phyloP scores from a whole-genome alignment of 2,888 invertebrate genomes.

The Morpho deidamia region DNA sequence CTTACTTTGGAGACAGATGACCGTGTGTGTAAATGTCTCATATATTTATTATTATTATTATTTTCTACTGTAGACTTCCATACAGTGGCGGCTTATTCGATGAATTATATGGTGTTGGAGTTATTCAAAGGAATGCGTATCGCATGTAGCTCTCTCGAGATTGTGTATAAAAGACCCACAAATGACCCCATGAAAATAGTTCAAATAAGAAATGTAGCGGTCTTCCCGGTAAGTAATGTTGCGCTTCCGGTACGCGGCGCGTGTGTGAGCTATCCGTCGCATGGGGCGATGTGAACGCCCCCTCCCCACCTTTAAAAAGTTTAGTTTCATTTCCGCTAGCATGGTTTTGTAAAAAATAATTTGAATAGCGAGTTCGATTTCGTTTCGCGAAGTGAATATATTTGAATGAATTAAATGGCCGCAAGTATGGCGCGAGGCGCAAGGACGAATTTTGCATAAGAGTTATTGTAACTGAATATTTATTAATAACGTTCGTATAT shows the following conservation, averaged over 20 bases:
- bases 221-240: background rate
- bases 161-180: no score
- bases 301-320: constrained; percentile 32
- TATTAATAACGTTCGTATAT: constrained; percentile 19
- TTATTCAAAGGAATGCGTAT: no score
- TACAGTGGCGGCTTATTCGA: no score
- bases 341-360: constrained; percentile 53
- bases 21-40: no score
- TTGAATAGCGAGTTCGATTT: constrained; percentile 49
- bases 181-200: no score
- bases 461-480: constrained; percentile 49
- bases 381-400: constrained; percentile 54
- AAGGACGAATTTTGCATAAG: constrained; percentile 71
- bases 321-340: constrained; percentile 51
- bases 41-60: no score
- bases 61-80: no score
- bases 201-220: no score
- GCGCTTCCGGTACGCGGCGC: background rate
- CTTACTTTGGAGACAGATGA: no score
- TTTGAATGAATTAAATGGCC: constrained; percentile 64
- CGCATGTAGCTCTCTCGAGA: no score
- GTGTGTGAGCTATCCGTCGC: background rate
- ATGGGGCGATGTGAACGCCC: constrained; percentile 9
- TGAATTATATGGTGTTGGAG: no score
- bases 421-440: constrained; percentile 48